Percentiles rank a stretch among this genome's conserved stretches.
Evolutionary conservation across 2,888 invertebrate species (phyloP).

Genomic region (Drosophila formosana): DNA sequence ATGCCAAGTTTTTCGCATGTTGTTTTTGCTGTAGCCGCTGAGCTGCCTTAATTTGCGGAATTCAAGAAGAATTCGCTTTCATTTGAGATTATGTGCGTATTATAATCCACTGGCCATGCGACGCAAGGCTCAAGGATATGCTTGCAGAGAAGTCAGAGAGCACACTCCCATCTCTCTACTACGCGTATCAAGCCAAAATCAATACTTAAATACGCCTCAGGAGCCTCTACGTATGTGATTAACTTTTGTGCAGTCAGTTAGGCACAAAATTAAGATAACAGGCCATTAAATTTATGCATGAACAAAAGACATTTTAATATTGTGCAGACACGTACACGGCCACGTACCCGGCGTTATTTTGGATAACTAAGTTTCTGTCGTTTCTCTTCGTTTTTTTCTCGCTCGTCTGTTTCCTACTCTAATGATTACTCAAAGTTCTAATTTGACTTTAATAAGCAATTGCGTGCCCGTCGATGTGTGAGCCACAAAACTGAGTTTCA

Average conservation of each 20-base stretch:
- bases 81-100: constrained; percentile 70
- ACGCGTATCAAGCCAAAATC: constrained; percentile 51
- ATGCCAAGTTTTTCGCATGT: constrained; percentile 42
- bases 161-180: background rate
- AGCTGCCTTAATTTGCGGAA: constrained; percentile 72
- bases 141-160: constrained; percentile 6
- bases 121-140: constrained; percentile 41
- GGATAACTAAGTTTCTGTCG: constrained; percentile 27
- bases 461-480: constrained; percentile 50
- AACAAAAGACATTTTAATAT: constrained; percentile 67
- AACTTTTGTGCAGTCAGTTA: constrained; percentile 73
- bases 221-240: constrained; percentile 62
- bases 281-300: constrained; percentile 67
- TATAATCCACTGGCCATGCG: constrained; percentile 67
- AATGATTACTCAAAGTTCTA: constrained; percentile 63
- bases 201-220: constrained; percentile 52
- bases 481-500: constrained; percentile 14
- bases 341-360: constrained; percentile 12
- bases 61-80: constrained; percentile 75
- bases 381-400: background rate
- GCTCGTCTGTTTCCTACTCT: constrained; percentile 12
- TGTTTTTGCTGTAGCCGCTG: constrained; percentile 19
- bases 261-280: constrained; percentile 72
- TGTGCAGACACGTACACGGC: constrained; percentile 27
- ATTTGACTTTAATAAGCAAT: constrained; percentile 74